Percentiles rank a stretch among this genome's conserved stretches.
Conservation (phyloP, 2,113 vertebrate genomes). For the Poeciliopsis retropinna region DNA sequence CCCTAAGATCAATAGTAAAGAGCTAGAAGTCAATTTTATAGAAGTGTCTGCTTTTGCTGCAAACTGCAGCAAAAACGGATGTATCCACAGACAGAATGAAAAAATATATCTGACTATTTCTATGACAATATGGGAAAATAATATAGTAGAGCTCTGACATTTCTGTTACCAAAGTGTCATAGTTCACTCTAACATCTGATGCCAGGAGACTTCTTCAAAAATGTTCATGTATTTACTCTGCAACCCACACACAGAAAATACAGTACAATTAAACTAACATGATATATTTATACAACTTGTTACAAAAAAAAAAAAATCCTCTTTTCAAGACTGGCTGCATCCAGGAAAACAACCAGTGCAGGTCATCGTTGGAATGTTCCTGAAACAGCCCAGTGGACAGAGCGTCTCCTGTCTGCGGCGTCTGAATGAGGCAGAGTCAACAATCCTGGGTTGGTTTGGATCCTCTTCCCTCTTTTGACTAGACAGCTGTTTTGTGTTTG, state of each 20-base stretch:
- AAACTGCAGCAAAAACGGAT: background rate
- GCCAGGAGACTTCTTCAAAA: constrained; percentile 13
- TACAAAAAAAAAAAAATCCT: constrained; percentile 6
- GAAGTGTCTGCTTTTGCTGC: too few species aligned
- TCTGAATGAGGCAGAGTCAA: constrained; percentile 61
- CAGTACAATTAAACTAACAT: background rate
- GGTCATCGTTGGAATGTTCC: constrained; percentile 42
- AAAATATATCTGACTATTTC: constrained; percentile 23
- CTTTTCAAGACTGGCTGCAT: constrained; percentile 14
- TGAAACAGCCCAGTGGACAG: constrained; percentile 40
- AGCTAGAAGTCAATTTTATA: background rate
- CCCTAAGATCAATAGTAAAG: background rate
- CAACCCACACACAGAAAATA: background rate
- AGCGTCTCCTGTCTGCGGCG: constrained; percentile 54
- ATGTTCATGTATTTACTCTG: background rate
- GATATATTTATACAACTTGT: background rate
- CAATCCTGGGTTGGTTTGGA: constrained; percentile 54
- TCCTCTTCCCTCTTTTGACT: constrained; percentile 44
- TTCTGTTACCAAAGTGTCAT: constrained; percentile 57
- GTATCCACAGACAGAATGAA: constrained; percentile 19
- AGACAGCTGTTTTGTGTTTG: constrained; percentile 66
- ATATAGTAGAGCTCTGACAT: constrained; percentile 24
- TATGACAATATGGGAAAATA: constrained; percentile 58
- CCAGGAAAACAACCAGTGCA: constrained; percentile 25
- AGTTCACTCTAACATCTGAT: constrained; percentile 17